Percentiles rank a stretch among this genome's conserved stretches.
These are phyloP conservation scores for Piaya cayana DNA, from an alignment of 2,113 vertebrate genomes.

Conservation along the genomic window DNA sequence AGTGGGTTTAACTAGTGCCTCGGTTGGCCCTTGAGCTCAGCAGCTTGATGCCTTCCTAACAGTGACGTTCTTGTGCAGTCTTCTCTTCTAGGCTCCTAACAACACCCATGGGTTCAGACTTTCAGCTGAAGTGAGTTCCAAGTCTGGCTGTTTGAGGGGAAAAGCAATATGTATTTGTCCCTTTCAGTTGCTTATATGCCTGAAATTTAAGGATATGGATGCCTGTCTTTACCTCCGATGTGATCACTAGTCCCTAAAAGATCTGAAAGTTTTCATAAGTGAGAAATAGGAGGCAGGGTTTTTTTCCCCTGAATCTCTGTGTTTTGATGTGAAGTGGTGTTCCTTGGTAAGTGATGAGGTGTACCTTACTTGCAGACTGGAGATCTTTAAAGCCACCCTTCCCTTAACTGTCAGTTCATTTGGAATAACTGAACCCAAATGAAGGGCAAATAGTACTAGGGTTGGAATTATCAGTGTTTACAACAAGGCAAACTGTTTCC, in stretches of 20 bases:
- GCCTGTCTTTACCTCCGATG: neutral
- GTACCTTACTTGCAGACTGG: neutral
- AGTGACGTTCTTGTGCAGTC: neutral
- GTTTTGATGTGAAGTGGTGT: neutral
- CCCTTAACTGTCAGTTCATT: neutral
- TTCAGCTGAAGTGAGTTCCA: neutral
- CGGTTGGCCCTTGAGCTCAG: neutral
- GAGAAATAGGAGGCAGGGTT: neutral
- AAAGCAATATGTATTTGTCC: neutral
- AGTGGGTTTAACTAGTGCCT: neutral
- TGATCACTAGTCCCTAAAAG: neutral
- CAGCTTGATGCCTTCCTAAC: neutral
- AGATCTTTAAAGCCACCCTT: neutral
- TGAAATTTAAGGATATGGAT: neutral
- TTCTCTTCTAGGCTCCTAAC: neutral
- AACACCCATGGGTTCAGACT: neutral
- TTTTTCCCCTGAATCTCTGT: neutral
- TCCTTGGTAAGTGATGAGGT: neutral
- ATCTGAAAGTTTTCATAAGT: neutral
- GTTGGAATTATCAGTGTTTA: conserved; percentile 43
- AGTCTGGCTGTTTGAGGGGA: neutral
- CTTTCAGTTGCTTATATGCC: neutral
- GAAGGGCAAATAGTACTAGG: conserved; percentile 2
- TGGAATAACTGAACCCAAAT: neutral
- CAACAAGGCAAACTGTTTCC: neutral